Conservation (phyloP, 2,888 invertebrate genomes). For the Biston stratarius region DNA sequence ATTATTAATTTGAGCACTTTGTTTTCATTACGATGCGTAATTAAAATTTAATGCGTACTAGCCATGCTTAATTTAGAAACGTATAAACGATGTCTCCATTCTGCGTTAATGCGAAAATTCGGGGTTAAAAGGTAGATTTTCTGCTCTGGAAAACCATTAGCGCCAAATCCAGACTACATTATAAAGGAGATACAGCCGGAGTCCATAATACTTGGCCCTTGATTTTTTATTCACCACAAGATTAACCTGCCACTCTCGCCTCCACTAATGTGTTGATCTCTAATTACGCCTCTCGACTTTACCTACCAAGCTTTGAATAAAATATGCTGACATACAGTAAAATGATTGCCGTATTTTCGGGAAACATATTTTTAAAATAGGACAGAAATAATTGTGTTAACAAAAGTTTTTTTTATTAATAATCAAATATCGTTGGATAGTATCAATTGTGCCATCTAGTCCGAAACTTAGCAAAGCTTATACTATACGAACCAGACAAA, state of each 20-base stretch:
- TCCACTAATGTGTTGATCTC: slow-evolving; percentile 40
- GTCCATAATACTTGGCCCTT: slow-evolving; percentile 38
- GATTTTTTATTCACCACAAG: slow-evolving; percentile 46
- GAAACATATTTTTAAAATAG: slow-evolving; percentile 7
- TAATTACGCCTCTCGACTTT: slow-evolving; percentile 36
- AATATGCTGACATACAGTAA: slow-evolving; percentile 28
- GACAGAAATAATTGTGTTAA: neutral
- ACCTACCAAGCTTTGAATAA: slow-evolving; percentile 25
- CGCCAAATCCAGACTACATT: slow-evolving; percentile 34
- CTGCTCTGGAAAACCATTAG: slow-evolving; percentile 43
- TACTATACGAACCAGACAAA: too few relatives aligned
- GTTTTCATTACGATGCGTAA: slow-evolving; percentile 37
- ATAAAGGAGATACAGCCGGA: slow-evolving; percentile 32
- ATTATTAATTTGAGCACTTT: slow-evolving; percentile 32
- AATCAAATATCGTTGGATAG: too few relatives aligned
- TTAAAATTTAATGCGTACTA: slow-evolving; percentile 37
- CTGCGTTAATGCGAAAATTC: slow-evolving; percentile 33
- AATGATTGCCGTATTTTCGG: slow-evolving; percentile 13
- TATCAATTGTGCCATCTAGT: too few relatives aligned
- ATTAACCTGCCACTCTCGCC: slow-evolving; percentile 44
- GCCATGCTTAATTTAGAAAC: slow-evolving; percentile 31
- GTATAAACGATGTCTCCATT: slow-evolving; percentile 36
- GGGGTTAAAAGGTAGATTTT: slow-evolving; percentile 38
- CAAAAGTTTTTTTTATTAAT: neutral
- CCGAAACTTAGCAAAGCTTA: too few relatives aligned